Base-by-base conservation (phyloP, 2,797 vertebrate species). In the Propithecus perrieri region DNA sequence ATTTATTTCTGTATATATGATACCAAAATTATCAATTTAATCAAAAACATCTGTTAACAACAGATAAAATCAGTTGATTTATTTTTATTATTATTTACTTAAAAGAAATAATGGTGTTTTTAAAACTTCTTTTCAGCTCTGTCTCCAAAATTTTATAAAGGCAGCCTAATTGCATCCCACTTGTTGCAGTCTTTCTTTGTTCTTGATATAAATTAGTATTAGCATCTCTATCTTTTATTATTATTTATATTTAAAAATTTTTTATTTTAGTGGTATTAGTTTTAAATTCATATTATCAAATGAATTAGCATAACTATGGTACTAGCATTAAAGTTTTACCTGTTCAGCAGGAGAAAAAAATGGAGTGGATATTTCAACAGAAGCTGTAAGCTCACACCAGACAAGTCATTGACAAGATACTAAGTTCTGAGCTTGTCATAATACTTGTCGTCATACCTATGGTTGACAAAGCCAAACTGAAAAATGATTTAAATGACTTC, bases 401-500 rank as follows among this genome's bases (percentile, higher is more conserved):
- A 43, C 72, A 76, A 61, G 43, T 59, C 46, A 41, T 69, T 65
- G 48, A 50, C 61, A 84, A 76, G 61, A 80, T 13, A 28, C 38
- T 87, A 30, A 83, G 38, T 71, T 86, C 96, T 81, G 35, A 86
- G 75, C 67, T 46, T 98, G 95, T 98, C 97, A 95, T 93, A 96
- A 96, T 90, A 96, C 94, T 96, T 96, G 91, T 96, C 91, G 95
- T 85, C 92, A 12, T 57, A 26, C 92, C 96, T 4, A 0, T 79
- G 94, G 91, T 55, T 63, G 59, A 94, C 28, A 22, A 46, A 57
- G 71, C 28, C 95, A 96, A 97, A 95, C 94, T 94, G 93, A 98
- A 96, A 98, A 97, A 89, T 97, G 18, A 95, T 95, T 97, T 97
- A 91, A 97, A 96, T 96, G 95, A 94, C 74, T 95, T 6, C 67